These are phyloP conservation scores for Lynx canadensis DNA, from an alignment of 2,113 vertebrate genomes.

Conservation along the genomic window DNA sequence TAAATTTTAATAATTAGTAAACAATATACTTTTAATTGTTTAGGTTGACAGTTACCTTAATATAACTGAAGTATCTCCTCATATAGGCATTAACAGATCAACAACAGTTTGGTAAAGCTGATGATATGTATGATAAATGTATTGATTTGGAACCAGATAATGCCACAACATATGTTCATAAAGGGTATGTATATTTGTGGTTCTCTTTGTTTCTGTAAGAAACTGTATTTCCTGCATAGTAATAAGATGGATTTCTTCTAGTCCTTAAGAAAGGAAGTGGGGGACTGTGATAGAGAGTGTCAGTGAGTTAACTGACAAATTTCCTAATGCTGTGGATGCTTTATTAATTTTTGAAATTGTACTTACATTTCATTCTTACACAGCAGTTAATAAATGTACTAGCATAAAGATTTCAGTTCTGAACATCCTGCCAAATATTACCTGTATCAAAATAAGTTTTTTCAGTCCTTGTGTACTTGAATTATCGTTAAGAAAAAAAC, in stretches of 20 bases:
- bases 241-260: conserved; percentile 29
- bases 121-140: conserved; percentile 99
- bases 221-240: conserved; percentile 18
- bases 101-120: conserved; percentile 98
- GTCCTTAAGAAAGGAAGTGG: not conserved
- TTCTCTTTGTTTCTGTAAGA: conserved; percentile 1
- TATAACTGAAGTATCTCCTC: conserved; percentile 65
- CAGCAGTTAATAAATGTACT: not conserved
- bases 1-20: conserved; percentile 50
- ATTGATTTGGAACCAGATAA: conserved; percentile 99
- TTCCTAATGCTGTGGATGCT: not conserved
- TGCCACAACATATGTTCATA: conserved; percentile 99
- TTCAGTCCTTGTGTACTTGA: not conserved
- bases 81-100: conserved; percentile 97
- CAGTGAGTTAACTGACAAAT: not conserved
- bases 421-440: conserved; percentile 30
- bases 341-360: not conserved
- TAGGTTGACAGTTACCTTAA: not conserved
- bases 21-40: conserved; percentile 16
- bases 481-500: not conserved
- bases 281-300: not conserved
- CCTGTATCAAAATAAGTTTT: conserved; percentile 32
- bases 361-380: conserved; percentile 36
- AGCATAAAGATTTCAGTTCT: conserved; percentile 18
- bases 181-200: conserved; percentile 90